Evolutionary conservation across 2,888 invertebrate genomes (phyloP).

Genomic region (Physocephala rufipes): DNA sequence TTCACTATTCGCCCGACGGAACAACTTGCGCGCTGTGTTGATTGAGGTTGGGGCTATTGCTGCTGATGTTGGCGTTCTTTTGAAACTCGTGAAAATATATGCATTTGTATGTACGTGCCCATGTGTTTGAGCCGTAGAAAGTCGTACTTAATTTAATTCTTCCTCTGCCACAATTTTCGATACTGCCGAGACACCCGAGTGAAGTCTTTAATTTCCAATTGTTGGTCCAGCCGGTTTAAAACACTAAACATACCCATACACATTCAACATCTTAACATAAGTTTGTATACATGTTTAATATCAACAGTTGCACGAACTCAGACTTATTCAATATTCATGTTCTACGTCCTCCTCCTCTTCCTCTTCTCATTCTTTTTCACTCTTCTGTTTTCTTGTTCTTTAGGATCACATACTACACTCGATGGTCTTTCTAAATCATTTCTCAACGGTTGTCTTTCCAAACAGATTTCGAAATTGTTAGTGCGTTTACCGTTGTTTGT

Average conservation of each 20-base stretch:
- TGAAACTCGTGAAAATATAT: too few species aligned
- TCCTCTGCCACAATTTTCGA: too few species aligned
- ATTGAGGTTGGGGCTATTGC: neutral
- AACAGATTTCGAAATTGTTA: too few species aligned
- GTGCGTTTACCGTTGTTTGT: too few species aligned
- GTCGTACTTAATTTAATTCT: too few species aligned
- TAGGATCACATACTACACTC: neutral
- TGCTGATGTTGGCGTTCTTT: neutral
- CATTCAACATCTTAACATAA: neutral
- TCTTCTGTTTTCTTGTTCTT: slow-evolving; percentile 11
- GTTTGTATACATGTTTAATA: neutral
- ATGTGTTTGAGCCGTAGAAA: neutral
- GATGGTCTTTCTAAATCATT: neutral
- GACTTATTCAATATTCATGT: too few species aligned
- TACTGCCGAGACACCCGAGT: slow-evolving; percentile 24
- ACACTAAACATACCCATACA: slow-evolving; percentile 3
- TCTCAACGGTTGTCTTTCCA: neutral
- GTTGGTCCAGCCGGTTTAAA: slow-evolving; percentile 25
- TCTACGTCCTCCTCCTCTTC: neutral
- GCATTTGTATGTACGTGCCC: too few species aligned
- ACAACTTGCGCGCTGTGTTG: neutral
- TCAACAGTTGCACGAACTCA: slow-evolving; percentile 19
- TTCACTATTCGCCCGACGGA: neutral
- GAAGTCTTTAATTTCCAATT: neutral
- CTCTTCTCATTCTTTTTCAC: neutral